Percentiles rank a stretch among this genome's conserved stretches.
phyloP scores from a whole-genome alignment of 2,888 invertebrate species.

The Anorthoa munda region DNA sequence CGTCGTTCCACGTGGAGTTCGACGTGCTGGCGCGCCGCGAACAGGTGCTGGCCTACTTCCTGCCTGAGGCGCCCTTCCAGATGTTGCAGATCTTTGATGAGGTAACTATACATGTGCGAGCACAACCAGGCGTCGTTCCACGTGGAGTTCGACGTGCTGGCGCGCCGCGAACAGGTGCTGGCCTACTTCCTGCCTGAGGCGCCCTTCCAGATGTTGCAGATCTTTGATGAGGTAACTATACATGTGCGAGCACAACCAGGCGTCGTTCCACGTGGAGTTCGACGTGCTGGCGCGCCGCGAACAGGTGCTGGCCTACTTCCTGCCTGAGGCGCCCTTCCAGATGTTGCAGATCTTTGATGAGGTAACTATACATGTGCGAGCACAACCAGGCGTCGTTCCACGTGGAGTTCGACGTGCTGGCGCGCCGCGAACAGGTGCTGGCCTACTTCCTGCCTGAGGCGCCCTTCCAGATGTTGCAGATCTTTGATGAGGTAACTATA shows the following conservation, averaged over 20 bases:
- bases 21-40: constrained; percentile 97
- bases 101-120: constrained; percentile 99
- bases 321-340: constrained; percentile 99
- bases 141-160: constrained; percentile 98
- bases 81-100: constrained; percentile 99
- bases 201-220: constrained; percentile 98
- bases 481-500: constrained; percentile 98
- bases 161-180: constrained; percentile 97
- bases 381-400: constrained; percentile 97
- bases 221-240: constrained; percentile 98
- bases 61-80: constrained; percentile 99
- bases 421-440: constrained; percentile 97
- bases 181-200: constrained; percentile 99
- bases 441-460: constrained; percentile 99
- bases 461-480: constrained; percentile 98
- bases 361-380: constrained; percentile 99
- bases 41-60: constrained; percentile 98
- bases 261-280: constrained; percentile 98
- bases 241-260: constrained; percentile 98
- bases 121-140: constrained; percentile 97
- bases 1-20: constrained; percentile 98
- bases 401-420: constrained; percentile 98
- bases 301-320: constrained; percentile 98
- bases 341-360: constrained; percentile 99
- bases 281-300: constrained; percentile 97